Conservation (phyloP, 2,797 vertebrate genomes). For the Acestrorhynchus altus region DNA sequence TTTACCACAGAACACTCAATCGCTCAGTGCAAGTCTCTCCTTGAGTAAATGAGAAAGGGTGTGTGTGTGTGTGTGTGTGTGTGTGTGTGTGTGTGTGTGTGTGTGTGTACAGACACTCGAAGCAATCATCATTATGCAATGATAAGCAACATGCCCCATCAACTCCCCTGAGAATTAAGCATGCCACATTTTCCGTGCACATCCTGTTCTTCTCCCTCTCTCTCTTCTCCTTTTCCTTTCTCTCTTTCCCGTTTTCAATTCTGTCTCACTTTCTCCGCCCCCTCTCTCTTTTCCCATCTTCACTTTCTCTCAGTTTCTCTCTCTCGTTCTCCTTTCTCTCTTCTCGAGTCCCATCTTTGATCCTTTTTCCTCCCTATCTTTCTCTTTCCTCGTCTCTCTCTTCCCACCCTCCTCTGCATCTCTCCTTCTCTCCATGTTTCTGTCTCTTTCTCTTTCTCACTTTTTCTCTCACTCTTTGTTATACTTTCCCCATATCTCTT, state of each 20-base stretch:
- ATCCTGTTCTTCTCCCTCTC: conserved; percentile 41
- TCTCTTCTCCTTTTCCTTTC: conserved; percentile 50
- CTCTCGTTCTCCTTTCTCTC: background rate
- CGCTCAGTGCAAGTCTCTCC: conserved; percentile 48
- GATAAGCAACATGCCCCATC: conserved; percentile 70
- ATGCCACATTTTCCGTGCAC: conserved; percentile 61
- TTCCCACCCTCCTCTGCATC: conserved; percentile 57
- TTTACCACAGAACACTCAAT: conserved; percentile 66
- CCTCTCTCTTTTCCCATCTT: background rate
- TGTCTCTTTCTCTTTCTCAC: too few relatives aligned
- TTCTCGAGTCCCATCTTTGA: too few relatives aligned
- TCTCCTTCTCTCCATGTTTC: too few relatives aligned
- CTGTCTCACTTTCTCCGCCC: conserved; percentile 27
- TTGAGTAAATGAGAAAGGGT: conserved; percentile 25
- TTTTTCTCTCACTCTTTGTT: too few relatives aligned
- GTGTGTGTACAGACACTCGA: conserved; percentile 62
- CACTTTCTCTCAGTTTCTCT: conserved; percentile 28
- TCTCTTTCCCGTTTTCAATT: background rate
- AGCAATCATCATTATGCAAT: conserved; percentile 77
- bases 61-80: conserved; percentile 33
- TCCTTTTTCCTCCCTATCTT: conserved; percentile 55
- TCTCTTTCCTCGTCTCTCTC: too few relatives aligned
- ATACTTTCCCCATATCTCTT: too few relatives aligned
- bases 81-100: conserved; percentile 56
- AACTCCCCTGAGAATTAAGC: conserved; percentile 69